Evolutionary conservation across 2,888 invertebrate genomes (phyloP), one percentile per base, ranked within the genome.

Genomic region (Drosophila lacicola): DNA sequence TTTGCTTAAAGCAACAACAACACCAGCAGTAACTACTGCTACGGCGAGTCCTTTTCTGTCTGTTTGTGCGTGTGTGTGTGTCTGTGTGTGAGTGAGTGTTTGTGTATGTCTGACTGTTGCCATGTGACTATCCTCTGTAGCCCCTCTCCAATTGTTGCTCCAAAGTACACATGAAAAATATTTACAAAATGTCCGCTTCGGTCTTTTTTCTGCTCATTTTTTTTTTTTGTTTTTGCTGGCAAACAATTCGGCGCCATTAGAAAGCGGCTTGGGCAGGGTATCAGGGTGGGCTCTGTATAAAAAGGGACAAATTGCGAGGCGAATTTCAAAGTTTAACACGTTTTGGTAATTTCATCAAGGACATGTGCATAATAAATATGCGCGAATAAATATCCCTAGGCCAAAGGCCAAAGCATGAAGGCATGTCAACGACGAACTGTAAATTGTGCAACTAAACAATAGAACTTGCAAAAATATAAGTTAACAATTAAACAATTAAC

Each of bases 331-430:
- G 66, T 73, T 79, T 76, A 80, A 80, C 83, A 80, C 83, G 80
- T 82, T 82, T 82, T 80, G 69, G 80, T 82, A 80, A 76, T 80
- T 82, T 77, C 66, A 76, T 76, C 80, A 82, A 80, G 77, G 80
- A 80, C 80, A 80, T 78, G 65, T 53, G 81, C 57, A 69, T 60
- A 63, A 72, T 68, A 77, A 41, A 47, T 47, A 9, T 19, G 21
- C 33, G 29, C 25, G n/a, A 39, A 66, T 36, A 51, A 29, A 66
- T 33, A 41, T 51, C 33, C 36, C 17, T 9, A 21, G 21, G 25
- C 55, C 55, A 44, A 44, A 67, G 21, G 44, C 37, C 42, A 10
- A 21, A n/a, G 34, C 49, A 21, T n/a, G 37, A 44, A 37, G 42
- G 47, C 54, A 64, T 64, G 45, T 36, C 10, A 8, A 11, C 11